These are phyloP conservation scores for Drosophila littoralis DNA, from an alignment of 1,140 invertebrate genomes.

Conservation along the genomic window DNA sequence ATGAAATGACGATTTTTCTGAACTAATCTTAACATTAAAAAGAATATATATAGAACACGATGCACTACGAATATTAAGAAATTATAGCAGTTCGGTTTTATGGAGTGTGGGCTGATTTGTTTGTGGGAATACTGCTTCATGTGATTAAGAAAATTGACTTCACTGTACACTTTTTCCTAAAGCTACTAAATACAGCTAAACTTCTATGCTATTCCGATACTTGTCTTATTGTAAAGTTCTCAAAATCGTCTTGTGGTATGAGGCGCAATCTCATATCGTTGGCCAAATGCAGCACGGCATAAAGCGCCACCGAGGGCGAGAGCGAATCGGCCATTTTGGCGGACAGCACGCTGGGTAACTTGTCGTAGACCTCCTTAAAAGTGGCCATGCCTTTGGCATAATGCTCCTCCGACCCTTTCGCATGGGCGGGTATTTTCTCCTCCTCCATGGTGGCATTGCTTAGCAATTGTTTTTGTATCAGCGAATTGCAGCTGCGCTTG, in stretches of 20 bases:
- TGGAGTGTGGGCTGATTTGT: conserved; percentile 1
- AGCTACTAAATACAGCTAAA: conserved; percentile 2
- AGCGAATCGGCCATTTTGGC: conserved; percentile 87
- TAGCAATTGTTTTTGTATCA: conserved; percentile 75
- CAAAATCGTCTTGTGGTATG: conserved; percentile 66
- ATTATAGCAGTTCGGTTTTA: neutral
- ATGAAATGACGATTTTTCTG: neutral
- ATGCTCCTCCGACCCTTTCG: conserved; percentile 47
- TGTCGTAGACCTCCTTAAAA: conserved; percentile 86
- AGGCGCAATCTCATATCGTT: conserved; percentile 87
- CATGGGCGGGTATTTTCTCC: conserved; percentile 55
- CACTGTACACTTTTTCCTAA: neutral
- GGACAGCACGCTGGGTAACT: conserved; percentile 86
- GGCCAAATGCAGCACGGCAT: conserved; percentile 90
- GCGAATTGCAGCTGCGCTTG: conserved; percentile 87
- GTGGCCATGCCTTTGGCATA: conserved; percentile 67
- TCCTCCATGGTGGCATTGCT: conserved; percentile 16
- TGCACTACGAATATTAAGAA: too few species aligned
- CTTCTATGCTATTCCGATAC: conserved; percentile 42
- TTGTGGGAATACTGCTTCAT: conserved; percentile 48
- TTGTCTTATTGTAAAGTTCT: conserved; percentile 78
- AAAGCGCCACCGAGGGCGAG: conserved; percentile 89
- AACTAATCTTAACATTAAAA: too few species aligned
- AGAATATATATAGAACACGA: neutral
- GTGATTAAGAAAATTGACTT: conserved; percentile 15